phyloP scores from a whole-genome alignment of 1,140 invertebrate genomes.

The Ceratina australensis region DNA sequence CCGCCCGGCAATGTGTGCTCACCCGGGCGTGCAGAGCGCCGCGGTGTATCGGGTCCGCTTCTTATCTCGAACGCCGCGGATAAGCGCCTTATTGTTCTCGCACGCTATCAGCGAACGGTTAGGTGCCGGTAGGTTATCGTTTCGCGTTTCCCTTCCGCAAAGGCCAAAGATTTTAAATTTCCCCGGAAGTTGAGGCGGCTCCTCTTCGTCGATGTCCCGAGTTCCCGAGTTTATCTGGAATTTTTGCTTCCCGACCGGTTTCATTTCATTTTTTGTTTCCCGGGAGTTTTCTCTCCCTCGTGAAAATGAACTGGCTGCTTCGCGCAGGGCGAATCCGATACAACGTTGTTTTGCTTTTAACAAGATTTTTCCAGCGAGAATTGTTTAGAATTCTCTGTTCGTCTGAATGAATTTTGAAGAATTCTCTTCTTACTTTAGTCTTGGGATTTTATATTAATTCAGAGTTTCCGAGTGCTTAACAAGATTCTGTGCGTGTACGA shows the following conservation, averaged over 20 bases:
- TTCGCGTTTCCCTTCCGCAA: not conserved
- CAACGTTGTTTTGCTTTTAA: too few relatives aligned
- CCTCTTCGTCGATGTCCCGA: not conserved
- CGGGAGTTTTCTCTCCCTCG: not conserved
- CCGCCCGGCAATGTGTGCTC: not conserved
- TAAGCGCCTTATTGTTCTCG: constrained; percentile 43
- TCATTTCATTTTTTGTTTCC: not conserved
- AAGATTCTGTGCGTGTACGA: too few relatives aligned
- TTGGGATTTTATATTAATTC: too few relatives aligned
- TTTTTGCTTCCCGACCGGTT: not conserved
- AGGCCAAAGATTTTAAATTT: constrained; percentile 20
- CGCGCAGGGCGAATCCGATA: too few relatives aligned
- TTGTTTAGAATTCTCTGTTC: not conserved
- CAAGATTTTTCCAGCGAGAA: not conserved
- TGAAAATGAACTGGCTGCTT: not conserved
- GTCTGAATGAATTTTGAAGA: not conserved
- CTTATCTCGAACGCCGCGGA: constrained; percentile 25
- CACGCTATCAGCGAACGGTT: constrained; percentile 12
- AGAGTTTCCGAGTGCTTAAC: too few relatives aligned
- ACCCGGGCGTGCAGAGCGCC: not conserved
- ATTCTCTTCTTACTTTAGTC: not conserved
- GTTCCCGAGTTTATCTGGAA: not conserved
- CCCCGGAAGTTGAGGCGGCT: not conserved
- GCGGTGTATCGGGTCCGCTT: constrained; percentile 4
- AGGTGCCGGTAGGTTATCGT: constrained; percentile 11